Evolutionary conservation across 2,797 vertebrate genomes (phyloP), one percentile per base, ranked within the genome.

Genomic region (Sternotherus odoratus): DNA sequence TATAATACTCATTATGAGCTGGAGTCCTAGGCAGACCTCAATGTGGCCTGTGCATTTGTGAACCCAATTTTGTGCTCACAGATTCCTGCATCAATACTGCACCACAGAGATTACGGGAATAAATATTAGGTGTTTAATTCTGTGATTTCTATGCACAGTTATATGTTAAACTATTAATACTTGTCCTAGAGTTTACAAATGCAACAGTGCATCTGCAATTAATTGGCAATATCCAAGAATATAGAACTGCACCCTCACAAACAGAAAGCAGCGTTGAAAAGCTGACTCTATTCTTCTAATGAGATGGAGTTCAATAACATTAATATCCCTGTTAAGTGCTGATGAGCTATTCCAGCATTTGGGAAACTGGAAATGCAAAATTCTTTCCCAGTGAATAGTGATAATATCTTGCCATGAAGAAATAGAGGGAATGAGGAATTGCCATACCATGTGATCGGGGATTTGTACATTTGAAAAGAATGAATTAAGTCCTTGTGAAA

Each of bases 381-480:
- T 95, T 96, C 90, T 96, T 96, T 96, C 93, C 95, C 93, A 95
- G 88, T 94, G 93, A 96, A 77, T 57, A 90, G 84, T 74, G 81
- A 79, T 79, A 90, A 85, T 91, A 77, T 36, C 0, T 1, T 74
- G 86, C 84, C 90, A 91, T 87, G 91, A 74, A 95, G 95, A 95
- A 96, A 96, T 94, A 92, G 1, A 0, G 82, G 82, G 92, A 94
- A 95, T 93, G 94, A 90, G 92, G 53, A 96, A 93, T 89, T 87
- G 80, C 94, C 84, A 95, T 94, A 90, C 92, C 92, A 90, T 95
- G 93, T 95, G 95, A 95, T 91, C 94, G 95, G 91, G 95, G 94
- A 95, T 93, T 94, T 95, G 84, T 92, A 80, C 91, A 94, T 91
- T 72, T 77, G 91, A 87, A 66, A 48, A 90, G 78, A 87, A 19